These are phyloP conservation scores for Equus przewalskii DNA, from an alignment of 2,113 vertebrate genomes.

Conservation along the genomic window DNA sequence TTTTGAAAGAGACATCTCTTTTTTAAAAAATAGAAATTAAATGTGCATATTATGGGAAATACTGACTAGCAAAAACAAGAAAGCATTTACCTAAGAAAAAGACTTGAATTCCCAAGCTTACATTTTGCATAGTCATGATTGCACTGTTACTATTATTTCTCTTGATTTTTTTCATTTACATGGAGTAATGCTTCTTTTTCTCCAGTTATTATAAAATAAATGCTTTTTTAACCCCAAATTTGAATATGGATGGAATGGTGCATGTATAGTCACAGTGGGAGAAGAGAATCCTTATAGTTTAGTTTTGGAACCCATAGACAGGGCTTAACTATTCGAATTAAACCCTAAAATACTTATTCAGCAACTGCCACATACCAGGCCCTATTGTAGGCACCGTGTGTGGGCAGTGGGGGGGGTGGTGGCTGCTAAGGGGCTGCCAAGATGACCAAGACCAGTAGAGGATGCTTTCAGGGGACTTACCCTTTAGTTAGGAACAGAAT, in stretches of 20 bases:
- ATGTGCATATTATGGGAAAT: not conserved
- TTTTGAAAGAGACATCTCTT: not conserved
- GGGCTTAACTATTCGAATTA: not conserved
- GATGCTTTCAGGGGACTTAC: not conserved
- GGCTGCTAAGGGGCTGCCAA: not conserved
- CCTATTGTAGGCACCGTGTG: not conserved
- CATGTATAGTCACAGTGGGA: not conserved
- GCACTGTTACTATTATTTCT: not conserved
- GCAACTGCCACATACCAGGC: too few species aligned
- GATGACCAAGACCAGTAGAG: not conserved
- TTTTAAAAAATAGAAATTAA: not conserved
- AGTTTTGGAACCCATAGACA: not conserved
- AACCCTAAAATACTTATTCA: not conserved
- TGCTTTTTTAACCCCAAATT: not conserved
- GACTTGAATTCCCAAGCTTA: not conserved
- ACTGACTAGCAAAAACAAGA: not conserved
- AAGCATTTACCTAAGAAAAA: not conserved
- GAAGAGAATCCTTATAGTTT: not conserved
- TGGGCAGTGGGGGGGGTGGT: not conserved
- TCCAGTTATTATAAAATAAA: not conserved
- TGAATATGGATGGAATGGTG: not conserved
- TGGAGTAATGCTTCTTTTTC: not conserved
- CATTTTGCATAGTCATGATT: slow-evolving; percentile 6
- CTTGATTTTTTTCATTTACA: not conserved
- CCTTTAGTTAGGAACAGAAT: not conserved